Evolutionary conservation across 64 coral and sea anemone genomes (phyloP).

Genomic region (Hydrozoanthus tunicans): DNA sequence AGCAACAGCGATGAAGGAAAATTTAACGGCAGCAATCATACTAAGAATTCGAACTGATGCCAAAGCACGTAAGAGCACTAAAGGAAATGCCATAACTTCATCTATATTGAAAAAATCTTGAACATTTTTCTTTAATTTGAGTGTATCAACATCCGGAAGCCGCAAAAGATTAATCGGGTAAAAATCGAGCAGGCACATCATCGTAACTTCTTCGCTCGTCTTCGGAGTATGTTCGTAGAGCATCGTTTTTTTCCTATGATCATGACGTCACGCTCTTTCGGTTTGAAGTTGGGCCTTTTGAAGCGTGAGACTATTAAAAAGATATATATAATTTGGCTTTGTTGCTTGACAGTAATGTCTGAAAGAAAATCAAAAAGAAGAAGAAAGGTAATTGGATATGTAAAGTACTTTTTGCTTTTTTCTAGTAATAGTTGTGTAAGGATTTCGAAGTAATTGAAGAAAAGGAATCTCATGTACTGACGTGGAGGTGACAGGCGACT

Average conservation of each 20-base stretch:
- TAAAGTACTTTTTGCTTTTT: neutral
- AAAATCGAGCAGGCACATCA: neutral
- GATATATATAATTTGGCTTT: neutral
- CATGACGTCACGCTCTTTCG: slow-evolving; percentile 11
- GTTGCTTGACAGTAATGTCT: slow-evolving; percentile 32
- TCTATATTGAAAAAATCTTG: neutral
- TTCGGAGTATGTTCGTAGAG: slow-evolving; percentile 19
- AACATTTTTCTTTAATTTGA: neutral
- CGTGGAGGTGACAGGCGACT: slow-evolving; percentile 2
- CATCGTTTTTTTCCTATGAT: neutral
- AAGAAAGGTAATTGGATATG: slow-evolving; percentile 16
- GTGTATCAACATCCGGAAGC: too few species aligned
- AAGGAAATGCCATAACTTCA: neutral
- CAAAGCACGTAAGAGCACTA: neutral
- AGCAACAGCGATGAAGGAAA: neutral
- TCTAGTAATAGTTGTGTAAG: neutral
- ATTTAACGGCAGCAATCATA: neutral
- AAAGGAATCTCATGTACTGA: neutral
- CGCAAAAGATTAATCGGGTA: neutral
- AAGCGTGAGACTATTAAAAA: neutral
- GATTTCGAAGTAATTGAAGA: neutral
- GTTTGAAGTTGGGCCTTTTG: neutral
- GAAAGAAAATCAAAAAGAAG: slow-evolving; percentile 41
- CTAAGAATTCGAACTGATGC: neutral
- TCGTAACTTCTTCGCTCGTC: neutral